Conservation (phyloP, 30 jellyfish, hydroid and myxozoan species). For the Cassiopea andromeda region DNA sequence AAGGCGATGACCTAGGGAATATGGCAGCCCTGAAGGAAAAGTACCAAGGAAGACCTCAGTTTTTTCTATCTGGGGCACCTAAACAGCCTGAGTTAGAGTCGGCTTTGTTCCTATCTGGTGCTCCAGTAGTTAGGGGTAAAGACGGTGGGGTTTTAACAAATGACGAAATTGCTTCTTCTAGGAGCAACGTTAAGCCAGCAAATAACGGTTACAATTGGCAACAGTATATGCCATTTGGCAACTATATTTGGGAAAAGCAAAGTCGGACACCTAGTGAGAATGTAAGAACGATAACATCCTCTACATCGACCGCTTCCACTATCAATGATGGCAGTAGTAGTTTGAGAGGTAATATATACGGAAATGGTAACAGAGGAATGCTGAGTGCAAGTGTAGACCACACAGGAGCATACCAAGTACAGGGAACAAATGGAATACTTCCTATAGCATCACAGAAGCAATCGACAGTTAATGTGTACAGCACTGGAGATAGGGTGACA, state of each 20-base stretch:
- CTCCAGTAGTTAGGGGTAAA: slow-evolving; percentile 28
- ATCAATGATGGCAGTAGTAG: not conserved
- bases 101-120: slow-evolving; percentile 36
- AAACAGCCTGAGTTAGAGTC: slow-evolving; percentile 42
- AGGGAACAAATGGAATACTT: not conserved
- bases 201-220: slow-evolving; percentile 77
- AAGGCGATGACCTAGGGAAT: not conserved
- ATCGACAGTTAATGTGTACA: slow-evolving; percentile 13
- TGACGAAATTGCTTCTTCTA: slow-evolving; percentile 21
- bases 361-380: slow-evolving; percentile 16
- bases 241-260: slow-evolving; percentile 34
- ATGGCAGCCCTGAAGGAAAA: not conserved
- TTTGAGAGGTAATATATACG: not conserved
- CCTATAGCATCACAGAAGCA: slow-evolving; percentile 49
- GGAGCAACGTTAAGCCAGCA: slow-evolving; percentile 31
- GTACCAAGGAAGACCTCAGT: not conserved
- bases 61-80: slow-evolving; percentile 26
- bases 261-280: slow-evolving; percentile 46
- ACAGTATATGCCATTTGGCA: slow-evolving; percentile 84
- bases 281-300: slow-evolving; percentile 1
- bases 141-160: not conserved
- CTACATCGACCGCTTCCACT: not conserved
- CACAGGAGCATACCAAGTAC: not conserved
- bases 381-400: not conserved
- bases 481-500: slow-evolving; percentile 27